phyloP scores from a whole-genome alignment of 2,888 invertebrate genomes.

The Rugalucina vietnamica region DNA sequence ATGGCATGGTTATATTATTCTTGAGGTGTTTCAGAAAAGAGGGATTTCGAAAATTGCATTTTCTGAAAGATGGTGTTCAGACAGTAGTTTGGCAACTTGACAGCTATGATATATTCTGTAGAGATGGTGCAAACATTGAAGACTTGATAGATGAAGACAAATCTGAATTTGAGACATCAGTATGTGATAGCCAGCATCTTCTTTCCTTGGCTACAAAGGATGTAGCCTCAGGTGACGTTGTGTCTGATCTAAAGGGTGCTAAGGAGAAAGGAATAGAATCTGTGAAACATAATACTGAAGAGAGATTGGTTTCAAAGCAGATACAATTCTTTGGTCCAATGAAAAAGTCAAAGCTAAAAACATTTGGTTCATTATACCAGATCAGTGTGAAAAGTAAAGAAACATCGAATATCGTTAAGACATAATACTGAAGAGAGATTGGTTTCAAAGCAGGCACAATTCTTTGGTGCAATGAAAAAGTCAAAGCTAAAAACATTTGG shows the following conservation, averaged over 20 bases:
- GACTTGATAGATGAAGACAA: background rate
- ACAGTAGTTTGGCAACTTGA: constrained; percentile 9
- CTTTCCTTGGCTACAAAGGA: background rate
- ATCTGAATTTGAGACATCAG: background rate
- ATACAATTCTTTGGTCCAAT: background rate
- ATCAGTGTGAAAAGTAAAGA: background rate
- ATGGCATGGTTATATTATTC: too few species aligned
- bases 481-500: constrained; percentile 19
- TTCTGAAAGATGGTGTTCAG: too few species aligned
- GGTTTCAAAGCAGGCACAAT: background rate
- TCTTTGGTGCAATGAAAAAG: background rate
- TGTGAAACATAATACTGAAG: background rate
- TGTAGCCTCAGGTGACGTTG: background rate
- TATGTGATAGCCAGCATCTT: background rate
- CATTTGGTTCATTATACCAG: constrained; percentile 17
- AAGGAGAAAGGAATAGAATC: background rate
- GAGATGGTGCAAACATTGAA: background rate
- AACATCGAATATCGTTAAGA: background rate
- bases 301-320: background rate
- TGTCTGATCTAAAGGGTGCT: background rate
- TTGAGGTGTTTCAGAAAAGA: too few species aligned
- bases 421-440: background rate
- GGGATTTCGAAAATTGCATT: too few species aligned
- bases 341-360: constrained; percentile 1
- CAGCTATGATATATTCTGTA: constrained; percentile 16